phyloP scores from a whole-genome alignment of 2,888 invertebrate genomes.

The Criorhina ranunculi region DNA sequence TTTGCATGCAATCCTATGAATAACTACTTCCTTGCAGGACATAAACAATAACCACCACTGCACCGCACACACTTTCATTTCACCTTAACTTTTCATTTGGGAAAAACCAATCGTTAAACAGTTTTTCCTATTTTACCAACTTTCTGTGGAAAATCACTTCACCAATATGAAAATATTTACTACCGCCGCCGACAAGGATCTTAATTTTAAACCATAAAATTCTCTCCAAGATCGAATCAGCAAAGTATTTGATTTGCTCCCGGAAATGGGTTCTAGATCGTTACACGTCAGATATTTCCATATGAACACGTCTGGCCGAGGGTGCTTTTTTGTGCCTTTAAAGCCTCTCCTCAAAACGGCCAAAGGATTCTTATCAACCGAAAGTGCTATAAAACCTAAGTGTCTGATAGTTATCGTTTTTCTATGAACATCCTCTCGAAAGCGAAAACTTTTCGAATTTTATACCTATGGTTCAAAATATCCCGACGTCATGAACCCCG shows the following conservation, averaged over 20 bases:
- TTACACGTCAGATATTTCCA: conserved; percentile 72
- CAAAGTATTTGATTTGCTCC: conserved; percentile 69
- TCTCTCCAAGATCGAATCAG: conserved; percentile 64
- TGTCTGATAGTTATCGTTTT: conserved; percentile 76
- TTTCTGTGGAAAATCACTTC: conserved; percentile 33
- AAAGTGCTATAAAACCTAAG: conserved; percentile 72
- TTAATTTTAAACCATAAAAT: conserved; percentile 60
- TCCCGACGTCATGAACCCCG: conserved; percentile 38
- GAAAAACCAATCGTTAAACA: not conserved
- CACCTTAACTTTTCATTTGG: not conserved
- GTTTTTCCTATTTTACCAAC: not conserved
- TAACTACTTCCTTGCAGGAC: too few species aligned
- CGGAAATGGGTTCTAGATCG: conserved; percentile 71
- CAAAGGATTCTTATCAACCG: conserved; percentile 68
- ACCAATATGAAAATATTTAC: conserved; percentile 61
- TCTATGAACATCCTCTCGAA: conserved; percentile 64
- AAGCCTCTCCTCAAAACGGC: conserved; percentile 39
- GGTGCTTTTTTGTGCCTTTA: conserved; percentile 8
- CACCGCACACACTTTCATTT: not conserved
- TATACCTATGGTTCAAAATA: conserved; percentile 54
- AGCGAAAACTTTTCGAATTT: conserved; percentile 63
- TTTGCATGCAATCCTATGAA: too few species aligned
- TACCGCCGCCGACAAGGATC: conserved; percentile 60
- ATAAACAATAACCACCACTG: not conserved
- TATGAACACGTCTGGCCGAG: conserved; percentile 61